Base-by-base conservation (phyloP, 1,140 invertebrate genomes). In the Drosophila kikkawai region DNA sequence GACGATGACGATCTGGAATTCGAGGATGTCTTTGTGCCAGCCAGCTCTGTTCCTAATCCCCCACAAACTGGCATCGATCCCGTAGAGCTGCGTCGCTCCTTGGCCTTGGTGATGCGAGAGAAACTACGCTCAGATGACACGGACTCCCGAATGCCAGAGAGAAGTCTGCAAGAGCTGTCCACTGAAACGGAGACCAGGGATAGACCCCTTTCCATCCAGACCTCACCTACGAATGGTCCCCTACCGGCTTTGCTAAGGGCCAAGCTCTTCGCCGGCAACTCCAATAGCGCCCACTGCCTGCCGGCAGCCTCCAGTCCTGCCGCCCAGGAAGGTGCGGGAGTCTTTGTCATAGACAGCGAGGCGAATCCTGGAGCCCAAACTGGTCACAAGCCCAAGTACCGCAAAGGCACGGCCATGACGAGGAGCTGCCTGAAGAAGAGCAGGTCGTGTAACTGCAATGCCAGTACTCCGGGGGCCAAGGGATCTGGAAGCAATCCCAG, bases 341-440 rank as follows among this genome's bases (percentile, higher is more conserved):
- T 92, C 53, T 92, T 84, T 77, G 84, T 92, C 15, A 90, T 92
- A 29, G 90, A 92, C n/a, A 84, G 75, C 22, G 76, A 82, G 37
- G 61, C 68, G 11, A 83, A 78, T 70, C 73, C 90, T 0, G 17
- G 53, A 39, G 82, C 5, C 53, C 74, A 8, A 71, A 70, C 34
- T 7, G 88, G 79, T 0, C 91, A 90, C 48, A 91, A 86, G 44
- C 91, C 91, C 19, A 92, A 92, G 65, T 92, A 88, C 13, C 79
- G 86, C 15, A 92, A 92, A 55, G 75, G 88, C 0, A 70, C 80
- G 41, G 75, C 80, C 0, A 19, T 79, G 42, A 86, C 81, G 13
- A 64, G 73, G 4, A 76, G 71, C 48, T 82, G 75, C 0, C 65
- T 79, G 5, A 87, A 85, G 61, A 85, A 82, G 64, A 92, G 80